Evolutionary conservation across 2,113 vertebrate genomes (phyloP).

Genomic region (Pedetes capensis): DNA sequence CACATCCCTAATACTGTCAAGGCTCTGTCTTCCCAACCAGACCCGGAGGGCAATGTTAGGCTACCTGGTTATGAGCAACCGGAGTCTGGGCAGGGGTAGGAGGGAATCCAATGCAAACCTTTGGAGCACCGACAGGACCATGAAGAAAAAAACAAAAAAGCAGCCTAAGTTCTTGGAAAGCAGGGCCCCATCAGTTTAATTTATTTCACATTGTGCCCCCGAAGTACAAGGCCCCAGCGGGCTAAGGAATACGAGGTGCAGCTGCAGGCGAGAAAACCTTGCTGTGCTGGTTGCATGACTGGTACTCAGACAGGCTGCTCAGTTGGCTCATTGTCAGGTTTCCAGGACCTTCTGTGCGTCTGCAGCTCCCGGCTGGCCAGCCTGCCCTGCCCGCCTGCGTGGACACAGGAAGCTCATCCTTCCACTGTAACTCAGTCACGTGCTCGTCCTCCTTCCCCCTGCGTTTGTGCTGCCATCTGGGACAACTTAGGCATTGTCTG

Average conservation of each 20-base stretch:
- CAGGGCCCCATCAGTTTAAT: not conserved
- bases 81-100: not conserved
- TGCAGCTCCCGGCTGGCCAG: not conserved
- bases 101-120: not conserved
- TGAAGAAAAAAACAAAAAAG: not conserved
- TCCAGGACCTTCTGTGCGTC: not conserved
- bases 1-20: not conserved
- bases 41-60: rapidly evolving
- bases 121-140: not conserved
- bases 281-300: not conserved
- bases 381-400: not conserved
- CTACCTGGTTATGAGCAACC: not conserved
- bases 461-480: slow-evolving; percentile 63
- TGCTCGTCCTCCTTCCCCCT: not conserved
- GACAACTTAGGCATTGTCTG: slow-evolving; percentile 70
- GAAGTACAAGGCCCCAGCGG: not conserved
- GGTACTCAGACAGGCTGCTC: not conserved
- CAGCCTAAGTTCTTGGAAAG: slow-evolving; percentile 44
- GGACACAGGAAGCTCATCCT: not conserved
- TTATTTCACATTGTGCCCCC: not conserved
- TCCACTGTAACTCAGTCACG: not conserved
- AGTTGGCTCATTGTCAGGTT: not conserved
- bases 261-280: not conserved
- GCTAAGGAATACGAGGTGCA: not conserved
- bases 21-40: not conserved